A percentile compares a stretch with the other conserved stretches of the same genome.
phyloP scores from a whole-genome alignment of 1,140 invertebrate genomes.

The Centruroides sculpturatus region DNA sequence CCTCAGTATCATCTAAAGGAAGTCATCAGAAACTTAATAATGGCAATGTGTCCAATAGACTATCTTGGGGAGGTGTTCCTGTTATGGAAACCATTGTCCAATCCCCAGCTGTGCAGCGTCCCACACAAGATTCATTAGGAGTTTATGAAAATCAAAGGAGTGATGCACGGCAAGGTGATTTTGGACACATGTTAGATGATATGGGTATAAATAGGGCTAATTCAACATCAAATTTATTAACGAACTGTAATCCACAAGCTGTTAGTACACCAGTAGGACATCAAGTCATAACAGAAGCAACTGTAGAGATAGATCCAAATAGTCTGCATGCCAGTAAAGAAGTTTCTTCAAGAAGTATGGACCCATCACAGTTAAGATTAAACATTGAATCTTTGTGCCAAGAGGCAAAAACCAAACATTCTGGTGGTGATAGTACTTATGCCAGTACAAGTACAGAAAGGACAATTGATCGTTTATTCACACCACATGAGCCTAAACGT shows the following conservation, averaged over 20 bases:
- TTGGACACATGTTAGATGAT: too few species aligned
- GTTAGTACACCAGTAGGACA: slow-evolving; percentile 3
- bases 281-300: slow-evolving; percentile 15
- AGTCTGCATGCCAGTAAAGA: neutral
- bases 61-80: slow-evolving; percentile 13
- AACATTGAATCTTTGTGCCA: slow-evolving; percentile 8
- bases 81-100: slow-evolving; percentile 13
- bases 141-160: neutral
- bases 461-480: slow-evolving; percentile 11
- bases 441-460: slow-evolving; percentile 11
- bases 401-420: neutral
- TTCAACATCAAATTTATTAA: neutral
- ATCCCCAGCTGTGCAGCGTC: slow-evolving; percentile 14
- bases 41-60: slow-evolving; percentile 1
- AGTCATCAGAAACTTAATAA: slow-evolving; percentile 10
- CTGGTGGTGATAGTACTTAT: slow-evolving; percentile 10
- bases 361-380: slow-evolving; percentile 3
- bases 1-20: slow-evolving; percentile 32
- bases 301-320: slow-evolving; percentile 7
- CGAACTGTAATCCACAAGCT: neutral
- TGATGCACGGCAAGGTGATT: too few species aligned
- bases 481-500: slow-evolving; percentile 12
- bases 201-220: neutral
- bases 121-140: slow-evolving; percentile 3
- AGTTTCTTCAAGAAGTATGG: slow-evolving; percentile 3